These are phyloP conservation scores for Synanthedon formicaeformis DNA, from an alignment of 2,888 invertebrate species.

Conservation along the genomic window DNA sequence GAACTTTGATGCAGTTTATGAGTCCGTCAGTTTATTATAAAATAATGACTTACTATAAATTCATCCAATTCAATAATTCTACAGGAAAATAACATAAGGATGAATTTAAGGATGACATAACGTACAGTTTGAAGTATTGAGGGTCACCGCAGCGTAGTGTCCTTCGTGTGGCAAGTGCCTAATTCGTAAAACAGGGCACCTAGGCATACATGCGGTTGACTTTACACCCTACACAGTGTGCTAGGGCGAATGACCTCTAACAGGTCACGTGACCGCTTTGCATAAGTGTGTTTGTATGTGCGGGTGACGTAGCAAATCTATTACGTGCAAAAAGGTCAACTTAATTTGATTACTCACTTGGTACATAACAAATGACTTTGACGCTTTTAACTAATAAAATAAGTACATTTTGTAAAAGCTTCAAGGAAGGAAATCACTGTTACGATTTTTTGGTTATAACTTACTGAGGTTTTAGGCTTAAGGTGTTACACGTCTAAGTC, in stretches of 20 bases:
- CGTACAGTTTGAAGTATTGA: not conserved
- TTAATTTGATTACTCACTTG: not conserved
- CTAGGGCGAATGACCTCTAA: not conserved
- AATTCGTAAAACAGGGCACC: not conserved
- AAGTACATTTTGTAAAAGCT: too few species aligned
- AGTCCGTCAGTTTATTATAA: too few species aligned
- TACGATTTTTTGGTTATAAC: too few species aligned
- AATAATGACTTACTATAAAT: too few species aligned
- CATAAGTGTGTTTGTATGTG: not conserved
- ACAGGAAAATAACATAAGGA: too few species aligned
- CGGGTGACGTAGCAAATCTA: not conserved
- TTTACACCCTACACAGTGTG: not conserved
- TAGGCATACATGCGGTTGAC: not conserved
- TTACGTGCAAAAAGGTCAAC: not conserved
- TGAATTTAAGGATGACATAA: not conserved
- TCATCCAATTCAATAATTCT: too few species aligned
- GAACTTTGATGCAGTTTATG: too few species aligned
- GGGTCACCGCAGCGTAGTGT: not conserved
- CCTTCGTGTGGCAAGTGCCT: not conserved
- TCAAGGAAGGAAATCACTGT: too few species aligned
- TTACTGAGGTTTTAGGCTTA: too few species aligned
- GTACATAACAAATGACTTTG: constrained; percentile 1
- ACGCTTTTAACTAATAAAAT: too few species aligned
- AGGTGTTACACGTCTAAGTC: too few species aligned
- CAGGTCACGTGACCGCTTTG: not conserved